Base-by-base conservation (phyloP, 2,797 vertebrate species). In the Bradypodion ventrale region DNA sequence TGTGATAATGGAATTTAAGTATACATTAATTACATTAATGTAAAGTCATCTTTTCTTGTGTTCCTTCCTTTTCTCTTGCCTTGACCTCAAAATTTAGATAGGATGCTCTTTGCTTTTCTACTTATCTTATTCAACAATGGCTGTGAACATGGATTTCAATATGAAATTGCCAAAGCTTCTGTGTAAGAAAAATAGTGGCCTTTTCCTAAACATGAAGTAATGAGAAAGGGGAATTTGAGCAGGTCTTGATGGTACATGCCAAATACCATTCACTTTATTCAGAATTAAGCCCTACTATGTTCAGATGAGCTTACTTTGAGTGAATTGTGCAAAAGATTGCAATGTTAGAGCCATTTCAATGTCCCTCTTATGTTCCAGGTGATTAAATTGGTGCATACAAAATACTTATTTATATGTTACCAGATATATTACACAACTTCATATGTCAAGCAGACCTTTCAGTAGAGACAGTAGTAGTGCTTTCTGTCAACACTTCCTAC, bases 381-480 rank as follows among this genome's bases (percentile, higher is more conserved):
- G n/a, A 84, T 89, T 80, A 78, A 87, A 65, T 83, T 23, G 65
- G 10, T 75, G 66, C 72, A 37, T 83, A 19, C 87, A 44, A 89
- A 86, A 88, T 74, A 63, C 27, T 68, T 46, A 66, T 3, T 8
- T 82, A 35, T 75, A 70, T 69, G 81, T 89, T 87, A 88, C 59
- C 59, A 73, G 56, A 78, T 40, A 2, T 56, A 35, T 32, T 69
- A 7, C n/a, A 5, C 83, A 60, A 56, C 4, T 82, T 89, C 10
- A 32, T 78, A 59, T 70, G 3, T 62, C 74, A 60, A 85, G 35
- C 19, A 78, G 63, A 73, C 21, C 15, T 87, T 86, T 84, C 15
- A 35, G 15, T 15, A 44, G 35, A 60, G 27, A 23, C 8, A 37
- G 49, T 37, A 42, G 5, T 81, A 83, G 77, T 83, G 87, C 59